Base-by-base conservation (phyloP, 1,140 invertebrate genomes). In the Drosophila paulistorum region DNA sequence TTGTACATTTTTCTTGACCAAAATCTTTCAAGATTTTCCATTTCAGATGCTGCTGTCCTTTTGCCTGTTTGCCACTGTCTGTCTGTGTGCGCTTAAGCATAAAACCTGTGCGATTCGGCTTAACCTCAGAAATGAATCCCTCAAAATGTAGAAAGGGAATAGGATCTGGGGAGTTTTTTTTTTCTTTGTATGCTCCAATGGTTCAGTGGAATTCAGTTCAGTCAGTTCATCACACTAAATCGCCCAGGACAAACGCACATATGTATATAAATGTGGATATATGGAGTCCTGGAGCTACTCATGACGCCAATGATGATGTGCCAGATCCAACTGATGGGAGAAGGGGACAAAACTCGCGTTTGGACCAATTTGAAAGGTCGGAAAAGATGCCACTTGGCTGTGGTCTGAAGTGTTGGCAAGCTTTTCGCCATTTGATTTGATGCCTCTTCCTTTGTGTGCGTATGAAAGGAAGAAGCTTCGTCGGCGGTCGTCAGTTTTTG, bases 1-100 rank as follows among this genome's bases (percentile, higher is more conserved):
- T 71, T 82, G 82, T 76, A 75, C 79, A 86, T 79, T 75, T 75
- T 85, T 63, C 83, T 87, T 87, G 83, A 73, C 76, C 83, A 70
- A 79, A 87, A 86, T 76, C 83, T 81, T 65, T 58, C 76, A 83
- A 79, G 83, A 87, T 87, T 81, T 87, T 59, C n/a, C 75, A 33
- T 71, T 57, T 63, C n/a, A n/a, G 20, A 48, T 48, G 41, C 5
- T 42, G 42, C 42, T 45, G 73, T 76, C 73, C 60, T 76, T 77
- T 37, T 58, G 79, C 55, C 71, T 73, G 68, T 20, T 63, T 30
- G 68, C 55, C 67, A 39, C 45, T 51, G 68, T 59, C 74, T 60
- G 30, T 41, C 48, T 58, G 33, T 73, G 77, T 77, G 65, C 59
- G 66, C 30, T 59, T 42, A 61, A 66, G 67, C 67, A 81, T 78